These are phyloP conservation scores for Cyclina sinensis DNA, from an alignment of 1,140 invertebrate genomes.

Conservation along the genomic window DNA sequence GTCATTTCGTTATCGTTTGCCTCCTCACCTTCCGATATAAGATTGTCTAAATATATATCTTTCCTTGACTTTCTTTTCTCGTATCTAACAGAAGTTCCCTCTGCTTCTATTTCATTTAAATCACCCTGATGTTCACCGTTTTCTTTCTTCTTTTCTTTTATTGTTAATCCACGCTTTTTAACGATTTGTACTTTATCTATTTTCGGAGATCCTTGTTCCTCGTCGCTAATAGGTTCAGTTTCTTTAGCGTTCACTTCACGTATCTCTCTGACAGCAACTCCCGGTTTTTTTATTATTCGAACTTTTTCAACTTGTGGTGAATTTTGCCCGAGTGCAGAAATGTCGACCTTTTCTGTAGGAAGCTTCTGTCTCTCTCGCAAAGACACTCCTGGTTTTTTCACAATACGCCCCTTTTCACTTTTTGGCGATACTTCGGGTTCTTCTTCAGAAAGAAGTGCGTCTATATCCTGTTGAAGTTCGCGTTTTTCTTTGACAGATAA, in stretches of 20 bases:
- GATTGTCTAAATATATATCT: neutral
- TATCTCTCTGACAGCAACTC: neutral
- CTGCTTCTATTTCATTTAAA: neutral
- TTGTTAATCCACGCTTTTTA: slow-evolving; percentile 20
- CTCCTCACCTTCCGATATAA: neutral
- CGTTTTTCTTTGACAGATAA: slow-evolving; percentile 22
- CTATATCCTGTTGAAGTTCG: slow-evolving; percentile 26
- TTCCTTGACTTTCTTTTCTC: neutral
- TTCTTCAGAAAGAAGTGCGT: neutral
- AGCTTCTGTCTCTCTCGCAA: slow-evolving; percentile 14
- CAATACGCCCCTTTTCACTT: neutral
- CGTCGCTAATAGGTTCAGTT: neutral
- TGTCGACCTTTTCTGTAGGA: neutral
- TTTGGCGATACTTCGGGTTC: neutral
- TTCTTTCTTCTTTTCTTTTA: neutral
- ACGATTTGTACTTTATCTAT: neutral
- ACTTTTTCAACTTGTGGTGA: neutral
- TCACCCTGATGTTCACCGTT: neutral
- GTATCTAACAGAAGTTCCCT: neutral
- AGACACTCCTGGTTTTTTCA: neutral
- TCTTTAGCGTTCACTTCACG: neutral
- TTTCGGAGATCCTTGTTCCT: neutral
- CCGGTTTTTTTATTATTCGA: neutral
- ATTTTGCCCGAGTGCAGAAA: neutral
- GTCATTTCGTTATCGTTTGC: neutral